These are phyloP conservation scores for Pelecanoides urinatrix DNA, from an alignment of 2,113 vertebrate genomes.

Conservation along the genomic window DNA sequence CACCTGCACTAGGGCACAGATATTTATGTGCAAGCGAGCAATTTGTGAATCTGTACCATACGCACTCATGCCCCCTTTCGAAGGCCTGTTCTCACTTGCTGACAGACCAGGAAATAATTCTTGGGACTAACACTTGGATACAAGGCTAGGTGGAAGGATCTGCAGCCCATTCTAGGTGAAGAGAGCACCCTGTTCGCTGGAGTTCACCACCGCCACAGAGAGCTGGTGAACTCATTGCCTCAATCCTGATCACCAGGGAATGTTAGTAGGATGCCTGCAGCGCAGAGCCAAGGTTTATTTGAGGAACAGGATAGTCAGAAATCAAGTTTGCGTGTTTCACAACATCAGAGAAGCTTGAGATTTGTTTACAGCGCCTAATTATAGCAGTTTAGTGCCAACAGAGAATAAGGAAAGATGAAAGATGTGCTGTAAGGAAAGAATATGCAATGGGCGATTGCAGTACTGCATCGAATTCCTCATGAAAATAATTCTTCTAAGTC, in stretches of 20 bases:
- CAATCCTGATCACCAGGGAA: background rate
- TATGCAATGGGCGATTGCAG: background rate
- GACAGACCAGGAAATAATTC: background rate
- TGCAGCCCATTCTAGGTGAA: background rate
- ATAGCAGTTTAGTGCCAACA: background rate
- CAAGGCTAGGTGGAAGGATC: background rate
- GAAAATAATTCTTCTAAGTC: background rate
- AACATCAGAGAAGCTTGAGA: background rate
- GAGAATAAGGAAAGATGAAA: background rate
- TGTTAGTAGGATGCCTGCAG: background rate
- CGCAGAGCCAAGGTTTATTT: conserved; percentile 38
- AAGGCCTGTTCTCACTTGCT: background rate
- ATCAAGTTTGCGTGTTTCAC: background rate
- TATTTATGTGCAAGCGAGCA: background rate
- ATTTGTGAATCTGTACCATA: background rate
- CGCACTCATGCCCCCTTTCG: background rate
- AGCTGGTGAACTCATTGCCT: background rate
- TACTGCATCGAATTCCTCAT: background rate
- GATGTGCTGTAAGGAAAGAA: background rate
- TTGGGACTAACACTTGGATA: background rate
- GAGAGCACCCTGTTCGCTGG: background rate
- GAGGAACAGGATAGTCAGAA: background rate
- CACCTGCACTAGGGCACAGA: background rate
- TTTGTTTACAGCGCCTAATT: background rate
- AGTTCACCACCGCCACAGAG: background rate